Evolutionary conservation across 1,140 invertebrate species (phyloP), one percentile per base, ranked within the genome.

Genomic region (Apolygus lucorum): DNA sequence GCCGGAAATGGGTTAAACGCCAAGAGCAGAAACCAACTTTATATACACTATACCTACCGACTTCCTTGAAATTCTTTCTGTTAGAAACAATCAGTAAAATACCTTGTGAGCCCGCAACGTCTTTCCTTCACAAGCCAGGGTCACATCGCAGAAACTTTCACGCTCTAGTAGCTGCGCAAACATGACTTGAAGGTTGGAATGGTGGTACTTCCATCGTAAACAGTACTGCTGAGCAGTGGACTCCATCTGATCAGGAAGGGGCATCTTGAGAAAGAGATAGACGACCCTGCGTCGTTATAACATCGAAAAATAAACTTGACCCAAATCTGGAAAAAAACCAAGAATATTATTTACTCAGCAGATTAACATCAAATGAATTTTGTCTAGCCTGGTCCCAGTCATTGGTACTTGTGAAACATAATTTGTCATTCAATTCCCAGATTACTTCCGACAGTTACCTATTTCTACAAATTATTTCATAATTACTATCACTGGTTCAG

Each of bases 101-200:
- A 91, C 90, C 83, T 93, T 93, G 80, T 95, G 93, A 24, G 92
- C 92, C 77, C 92, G 85, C 72, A 95, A 86, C 63, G 90, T 88
- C 76, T 89, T 88, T 70, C 92, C 92, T 79, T 93, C 92, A 78
- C 92, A 95, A 74, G 91, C 92, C 68, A 95, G 78, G 26, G 92
- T 90, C 72, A 95, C 90, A 82, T 96, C 92, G 81, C 93, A 92
- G 81, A 95, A 95, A 70, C 90, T 87, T 76, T 94, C 91, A 76
- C 90, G 80, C 76, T 93, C 90, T 28, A 94, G 80, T 70, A 95
- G 82, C 77, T 93, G 90, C 62, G 90, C 90, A 81, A 94, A 95
- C 88, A 93, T 93, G 26, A 88, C 91, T 71, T 80, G 79, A 69
- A 94, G 82, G 79, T 94, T 94, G 72, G 88, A 89, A 79, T 93